These are phyloP conservation scores for Sphaeramia orbicularis DNA, from an alignment of 2,797 vertebrate genomes.

Conservation along the genomic window DNA sequence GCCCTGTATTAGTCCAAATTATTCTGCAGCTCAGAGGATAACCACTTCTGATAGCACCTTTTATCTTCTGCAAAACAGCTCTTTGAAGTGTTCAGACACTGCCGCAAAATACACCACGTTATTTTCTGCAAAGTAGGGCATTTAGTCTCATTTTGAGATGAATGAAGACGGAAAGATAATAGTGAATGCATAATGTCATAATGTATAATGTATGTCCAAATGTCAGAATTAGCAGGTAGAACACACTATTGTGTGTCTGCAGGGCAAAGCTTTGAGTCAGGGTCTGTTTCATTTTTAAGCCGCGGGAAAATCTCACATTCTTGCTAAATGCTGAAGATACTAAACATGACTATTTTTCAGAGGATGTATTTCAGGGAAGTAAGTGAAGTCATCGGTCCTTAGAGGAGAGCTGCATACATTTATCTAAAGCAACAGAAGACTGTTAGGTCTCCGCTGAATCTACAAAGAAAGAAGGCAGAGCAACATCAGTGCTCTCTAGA, in stretches of 20 bases:
- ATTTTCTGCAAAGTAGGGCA: conserved; percentile 4
- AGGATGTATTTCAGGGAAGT: conserved; percentile 17
- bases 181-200: conserved; percentile 16
- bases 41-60: conserved; percentile 8
- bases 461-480: conserved; percentile 46
- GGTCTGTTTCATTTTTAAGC: conserved; percentile 16
- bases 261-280: not conserved
- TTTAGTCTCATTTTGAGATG: conserved; percentile 9
- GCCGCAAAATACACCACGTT: conserved; percentile 13
- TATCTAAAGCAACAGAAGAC: conserved; percentile 39
- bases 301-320: conserved; percentile 29
- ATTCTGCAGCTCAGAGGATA: not conserved
- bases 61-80: conserved; percentile 21
- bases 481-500: conserved; percentile 66
- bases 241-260: not conserved
- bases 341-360: conserved; percentile 29
- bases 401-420: conserved; percentile 29
- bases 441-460: conserved; percentile 37
- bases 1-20: conserved; percentile 9
- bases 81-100: conserved; percentile 36
- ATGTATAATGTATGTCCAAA: conserved; percentile 7
- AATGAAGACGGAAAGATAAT: conserved; percentile 1
- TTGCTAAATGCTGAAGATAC: conserved; percentile 12
- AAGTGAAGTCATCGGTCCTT: conserved; percentile 41
- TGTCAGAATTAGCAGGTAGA: not conserved